A percentile compares a stretch with the other conserved stretches of the same genome.
Evolutionary conservation across 2,113 vertebrate genomes (phyloP).

Genomic region (Petromus typicus): DNA sequence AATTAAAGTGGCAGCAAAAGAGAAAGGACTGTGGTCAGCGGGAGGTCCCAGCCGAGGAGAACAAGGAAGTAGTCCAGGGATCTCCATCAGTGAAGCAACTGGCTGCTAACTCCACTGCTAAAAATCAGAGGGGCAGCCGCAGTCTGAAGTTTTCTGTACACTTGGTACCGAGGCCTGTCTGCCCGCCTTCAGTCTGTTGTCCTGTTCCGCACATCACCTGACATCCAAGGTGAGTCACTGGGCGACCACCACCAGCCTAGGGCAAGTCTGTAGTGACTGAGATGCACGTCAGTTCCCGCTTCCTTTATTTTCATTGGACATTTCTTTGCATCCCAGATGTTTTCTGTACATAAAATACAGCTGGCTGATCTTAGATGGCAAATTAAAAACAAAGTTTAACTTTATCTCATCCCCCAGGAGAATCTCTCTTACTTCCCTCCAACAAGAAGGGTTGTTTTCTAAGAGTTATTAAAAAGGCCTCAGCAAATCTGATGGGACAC

Average conservation of each 20-base stretch:
- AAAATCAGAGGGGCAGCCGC: conserved; percentile 11
- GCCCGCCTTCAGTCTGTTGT: background rate
- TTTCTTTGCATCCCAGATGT: conserved; percentile 41
- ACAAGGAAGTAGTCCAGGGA: background rate
- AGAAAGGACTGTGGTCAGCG: background rate
- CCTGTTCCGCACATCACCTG: conserved; percentile 4
- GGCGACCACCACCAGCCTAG: background rate
- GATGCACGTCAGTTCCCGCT: background rate
- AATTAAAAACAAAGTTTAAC: background rate
- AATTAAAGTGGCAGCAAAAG: conserved; percentile 4
- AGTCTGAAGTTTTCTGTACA: background rate
- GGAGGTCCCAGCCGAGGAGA: background rate
- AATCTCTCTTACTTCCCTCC: conserved; percentile 56
- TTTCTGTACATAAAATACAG: conserved; percentile 28
- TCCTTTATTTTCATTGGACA: conserved; percentile 41
- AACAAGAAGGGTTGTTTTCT: conserved; percentile 22
- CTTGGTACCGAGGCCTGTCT: background rate
- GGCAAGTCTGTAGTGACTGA: background rate
- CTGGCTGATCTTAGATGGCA: conserved; percentile 12
- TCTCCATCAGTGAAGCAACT: conserved; percentile 11
- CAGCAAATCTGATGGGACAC: conserved; percentile 37
- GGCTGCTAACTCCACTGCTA: background rate
- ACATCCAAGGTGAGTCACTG: background rate
- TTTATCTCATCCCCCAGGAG: background rate
- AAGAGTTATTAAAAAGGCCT: conserved; percentile 8